These are phyloP conservation scores for Cygnus olor DNA, from an alignment of 2,797 vertebrate species.

Conservation along the genomic window DNA sequence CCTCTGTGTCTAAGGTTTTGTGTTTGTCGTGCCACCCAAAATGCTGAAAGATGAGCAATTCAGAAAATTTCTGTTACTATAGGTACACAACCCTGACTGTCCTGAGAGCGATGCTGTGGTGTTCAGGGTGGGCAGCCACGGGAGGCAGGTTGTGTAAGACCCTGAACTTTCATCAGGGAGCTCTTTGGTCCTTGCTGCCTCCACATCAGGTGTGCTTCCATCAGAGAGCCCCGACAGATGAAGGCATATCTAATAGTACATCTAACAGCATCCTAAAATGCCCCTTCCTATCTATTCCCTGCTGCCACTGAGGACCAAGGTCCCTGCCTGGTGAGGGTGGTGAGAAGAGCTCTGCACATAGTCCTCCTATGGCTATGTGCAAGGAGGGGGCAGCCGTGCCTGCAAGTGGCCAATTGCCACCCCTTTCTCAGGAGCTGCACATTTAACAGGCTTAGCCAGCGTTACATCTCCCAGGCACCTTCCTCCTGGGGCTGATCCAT, in stretches of 20 bases:
- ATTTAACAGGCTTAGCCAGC: not conserved
- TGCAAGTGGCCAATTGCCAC: not conserved
- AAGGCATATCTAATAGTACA: not conserved
- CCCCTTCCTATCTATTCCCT: not conserved
- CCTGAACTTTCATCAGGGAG: not conserved
- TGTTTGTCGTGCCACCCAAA: not conserved
- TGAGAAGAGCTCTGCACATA: not conserved
- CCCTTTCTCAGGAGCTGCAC: not conserved
- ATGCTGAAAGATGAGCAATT: not conserved
- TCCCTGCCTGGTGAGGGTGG: not conserved
- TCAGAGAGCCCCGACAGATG: not conserved
- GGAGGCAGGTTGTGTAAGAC: not conserved
- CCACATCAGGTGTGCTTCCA: not conserved
- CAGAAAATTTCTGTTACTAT: not conserved
- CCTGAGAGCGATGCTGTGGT: too few species aligned
- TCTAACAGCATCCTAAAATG: not conserved
- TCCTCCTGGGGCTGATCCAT: not conserved
- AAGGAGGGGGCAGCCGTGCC: not conserved
- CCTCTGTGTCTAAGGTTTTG: not conserved
- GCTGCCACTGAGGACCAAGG: not conserved
- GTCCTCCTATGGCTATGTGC: not conserved
- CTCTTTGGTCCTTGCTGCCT: not conserved
- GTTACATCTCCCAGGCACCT: not conserved
- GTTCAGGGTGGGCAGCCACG: rapidly evolving
- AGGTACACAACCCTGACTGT: not conserved